A percentile compares a stretch with the other conserved stretches of the same genome.
phyloP scores from a whole-genome alignment of 2,888 invertebrate genomes.

The Spilosoma lubricipeda region DNA sequence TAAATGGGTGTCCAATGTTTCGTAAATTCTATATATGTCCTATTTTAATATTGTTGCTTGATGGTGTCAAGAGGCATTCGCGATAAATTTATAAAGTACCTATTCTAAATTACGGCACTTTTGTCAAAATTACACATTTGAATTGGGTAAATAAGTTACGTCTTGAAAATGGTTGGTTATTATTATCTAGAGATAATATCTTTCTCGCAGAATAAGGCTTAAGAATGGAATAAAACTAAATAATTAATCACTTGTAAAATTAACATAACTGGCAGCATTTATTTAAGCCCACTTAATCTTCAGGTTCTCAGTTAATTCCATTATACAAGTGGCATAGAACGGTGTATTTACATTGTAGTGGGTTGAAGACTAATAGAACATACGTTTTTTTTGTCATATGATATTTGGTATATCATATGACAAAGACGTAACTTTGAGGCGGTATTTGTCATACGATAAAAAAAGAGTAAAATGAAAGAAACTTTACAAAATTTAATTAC shows the following conservation, averaged over 20 bases:
- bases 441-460: too few relatives aligned
- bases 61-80: constrained; percentile 40
- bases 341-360: not conserved
- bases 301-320: not conserved
- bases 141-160: not conserved
- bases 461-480: not conserved
- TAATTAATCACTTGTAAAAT: not conserved
- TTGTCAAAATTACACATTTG: constrained; percentile 37
- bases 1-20: constrained; percentile 29
- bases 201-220: not conserved
- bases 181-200: too few relatives aligned
- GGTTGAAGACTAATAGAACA: not conserved
- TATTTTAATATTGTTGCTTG: constrained; percentile 35
- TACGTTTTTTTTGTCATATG: too few relatives aligned
- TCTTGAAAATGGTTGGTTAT: not conserved
- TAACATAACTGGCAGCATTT: not conserved
- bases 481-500: not conserved
- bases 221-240: not conserved
- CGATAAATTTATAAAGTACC: constrained; percentile 22
- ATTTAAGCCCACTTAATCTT: not conserved
- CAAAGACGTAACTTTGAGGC: too few relatives aligned
- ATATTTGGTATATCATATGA: too few relatives aligned
- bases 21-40: constrained; percentile 14
- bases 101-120: constrained; percentile 11
- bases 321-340: not conserved